phyloP scores from a whole-genome alignment of 2,797 vertebrate genomes.

The Luscinia luscinia region DNA sequence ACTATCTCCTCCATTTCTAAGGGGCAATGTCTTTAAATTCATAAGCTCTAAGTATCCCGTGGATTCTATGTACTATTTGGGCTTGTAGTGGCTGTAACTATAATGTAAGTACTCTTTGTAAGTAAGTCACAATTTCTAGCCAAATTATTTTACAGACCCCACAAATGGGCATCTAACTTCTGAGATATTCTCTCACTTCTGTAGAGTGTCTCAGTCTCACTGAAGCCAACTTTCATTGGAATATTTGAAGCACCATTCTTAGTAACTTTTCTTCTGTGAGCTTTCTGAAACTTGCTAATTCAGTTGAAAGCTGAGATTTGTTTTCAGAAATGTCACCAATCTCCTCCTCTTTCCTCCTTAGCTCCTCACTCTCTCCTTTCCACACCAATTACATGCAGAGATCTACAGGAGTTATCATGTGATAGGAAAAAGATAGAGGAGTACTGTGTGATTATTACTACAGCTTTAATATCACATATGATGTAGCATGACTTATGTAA shows the following conservation, averaged over 20 bases:
- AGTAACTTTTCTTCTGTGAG: not conserved
- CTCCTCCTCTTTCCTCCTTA: fast-evolving
- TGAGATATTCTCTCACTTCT: not conserved
- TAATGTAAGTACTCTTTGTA: not conserved
- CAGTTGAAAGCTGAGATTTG: not conserved
- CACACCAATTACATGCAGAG: fast-evolving
- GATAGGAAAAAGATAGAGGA: not conserved
- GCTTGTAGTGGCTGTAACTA: not conserved
- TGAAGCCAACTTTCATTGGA: not conserved
- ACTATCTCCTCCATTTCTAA: not conserved
- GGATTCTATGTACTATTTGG: not conserved
- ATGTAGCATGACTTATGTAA: not conserved
- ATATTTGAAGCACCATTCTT: not conserved
- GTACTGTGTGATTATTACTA: not conserved
- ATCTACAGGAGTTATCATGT: not conserved
- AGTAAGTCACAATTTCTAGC: not conserved
- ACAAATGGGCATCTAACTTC: not conserved
- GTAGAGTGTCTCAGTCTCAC: not conserved
- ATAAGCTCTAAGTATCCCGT: not conserved
- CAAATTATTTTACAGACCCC: not conserved
- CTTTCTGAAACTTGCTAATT: not conserved
- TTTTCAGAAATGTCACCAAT: not conserved
- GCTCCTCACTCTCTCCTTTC: not conserved
- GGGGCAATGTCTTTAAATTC: not conserved
- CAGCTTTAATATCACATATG: not conserved